Evolutionary conservation across 2,113 vertebrate genomes (phyloP).

Genomic region (Chiloscyllium plagiosum): DNA sequence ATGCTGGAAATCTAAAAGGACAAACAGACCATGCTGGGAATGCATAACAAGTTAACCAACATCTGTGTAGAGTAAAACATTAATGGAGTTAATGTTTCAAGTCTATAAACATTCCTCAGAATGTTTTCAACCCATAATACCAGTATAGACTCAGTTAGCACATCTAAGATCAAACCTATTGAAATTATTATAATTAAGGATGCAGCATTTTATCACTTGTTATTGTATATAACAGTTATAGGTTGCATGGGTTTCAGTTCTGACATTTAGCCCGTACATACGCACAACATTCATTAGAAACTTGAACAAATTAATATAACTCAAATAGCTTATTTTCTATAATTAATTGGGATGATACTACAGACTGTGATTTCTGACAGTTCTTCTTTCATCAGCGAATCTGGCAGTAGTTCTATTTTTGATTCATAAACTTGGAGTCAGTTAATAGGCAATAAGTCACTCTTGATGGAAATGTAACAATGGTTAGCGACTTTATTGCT

Average conservation of each 20-base stretch:
- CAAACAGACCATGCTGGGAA: not conserved
- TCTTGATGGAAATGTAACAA: not conserved
- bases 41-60: not conserved
- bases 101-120: not conserved
- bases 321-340: not conserved
- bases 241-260: not conserved
- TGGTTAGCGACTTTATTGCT: not conserved
- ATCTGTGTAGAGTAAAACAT: not conserved
- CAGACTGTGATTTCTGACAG: not conserved
- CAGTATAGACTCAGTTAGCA: not conserved
- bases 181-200: not conserved
- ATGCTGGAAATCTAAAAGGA: not conserved
- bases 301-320: not conserved
- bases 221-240: not conserved
- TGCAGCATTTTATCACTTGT: not conserved
- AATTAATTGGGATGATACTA: not conserved
- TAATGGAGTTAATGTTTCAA: not conserved
- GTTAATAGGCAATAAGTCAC: not conserved
- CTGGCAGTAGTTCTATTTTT: not conserved
- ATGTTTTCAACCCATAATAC: not conserved
- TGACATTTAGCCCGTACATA: not conserved
- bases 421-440: not conserved
- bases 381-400: not conserved
- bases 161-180: not conserved
- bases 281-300: not conserved